Base-by-base conservation (phyloP, 2,888 invertebrate genomes). In the Parnassius glacialis region DNA sequence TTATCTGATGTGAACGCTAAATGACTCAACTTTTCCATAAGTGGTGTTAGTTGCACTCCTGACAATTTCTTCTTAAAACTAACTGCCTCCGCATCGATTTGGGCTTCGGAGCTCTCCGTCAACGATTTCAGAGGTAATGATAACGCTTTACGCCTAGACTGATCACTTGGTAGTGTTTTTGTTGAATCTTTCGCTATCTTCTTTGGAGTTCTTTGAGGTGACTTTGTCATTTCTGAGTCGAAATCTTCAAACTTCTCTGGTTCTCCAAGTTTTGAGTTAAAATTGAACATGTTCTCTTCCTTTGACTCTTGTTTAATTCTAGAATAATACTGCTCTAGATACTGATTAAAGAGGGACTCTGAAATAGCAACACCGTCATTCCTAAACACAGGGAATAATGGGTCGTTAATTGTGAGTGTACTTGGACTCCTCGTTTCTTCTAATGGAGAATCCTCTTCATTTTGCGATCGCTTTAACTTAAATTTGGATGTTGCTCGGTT, bases 21-120 rank as follows among this genome's bases (percentile, higher is more conserved):
- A 56, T 96, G 93, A 68, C 95, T 96, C 51, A 96, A 79, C 77
- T 96, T 96, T 43, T 96, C 95, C 95, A 97, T 96, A 1, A 96
- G 78, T 0, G 97, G 97, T 0, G 96, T 96, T 57, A 96, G 75
- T 64, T 95, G 96, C 0, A 96, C 93, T 0, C 95, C 95, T 10
- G 93, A 93, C 44, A 94, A 68, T 68, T 93, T 94, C 72, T 92
- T 93, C 67, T 90, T 90, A 59, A 87, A 85, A 64, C 85, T 84
- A 0, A 83, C 79, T 1, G 81, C 77, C 52, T 90, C 87, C 0
- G 84, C 74, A 16, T 87, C 88, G 0, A 80, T 78, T 61, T 86
- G 87, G 1, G 83, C 75, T 65, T 90, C 90, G 0, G 84, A 74
- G 68, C 81, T 84, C 66, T 92, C 85, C n/a, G 84, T 80, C 67